A percentile compares a stretch with the other conserved stretches of the same genome.
These are phyloP conservation scores for Acrocyrtus sp. DNA, from an alignment of 2,888 invertebrate genomes.

Conservation along the genomic window DNA sequence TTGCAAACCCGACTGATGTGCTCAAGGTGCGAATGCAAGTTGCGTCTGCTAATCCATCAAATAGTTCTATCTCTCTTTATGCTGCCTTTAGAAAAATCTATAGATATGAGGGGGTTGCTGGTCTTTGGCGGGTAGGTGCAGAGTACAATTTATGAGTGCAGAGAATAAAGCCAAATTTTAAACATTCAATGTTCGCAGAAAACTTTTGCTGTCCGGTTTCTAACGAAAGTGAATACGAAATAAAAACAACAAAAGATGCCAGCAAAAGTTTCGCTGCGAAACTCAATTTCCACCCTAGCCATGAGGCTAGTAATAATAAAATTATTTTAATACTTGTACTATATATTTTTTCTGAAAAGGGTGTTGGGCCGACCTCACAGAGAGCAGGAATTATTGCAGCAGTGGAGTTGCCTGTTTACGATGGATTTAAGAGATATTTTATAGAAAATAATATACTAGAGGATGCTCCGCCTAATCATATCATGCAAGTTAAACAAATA, in stretches of 20 bases:
- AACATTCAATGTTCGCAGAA: neutral
- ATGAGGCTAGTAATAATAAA: too few relatives aligned
- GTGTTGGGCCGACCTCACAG: constrained; percentile 92
- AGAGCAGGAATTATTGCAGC: constrained; percentile 93
- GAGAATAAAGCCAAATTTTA: neutral
- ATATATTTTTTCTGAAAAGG: constrained; percentile 73
- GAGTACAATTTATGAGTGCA: neutral
- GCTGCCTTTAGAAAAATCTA: constrained; percentile 87
- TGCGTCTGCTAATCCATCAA: constrained; percentile 66
- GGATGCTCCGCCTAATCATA: constrained; percentile 86
- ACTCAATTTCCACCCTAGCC: constrained; percentile 8
- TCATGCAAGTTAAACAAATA: constrained; percentile 77
- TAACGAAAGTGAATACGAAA: too few relatives aligned
- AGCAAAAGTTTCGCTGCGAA: neutral
- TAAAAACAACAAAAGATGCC: too few relatives aligned
- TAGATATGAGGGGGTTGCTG: constrained; percentile 82
- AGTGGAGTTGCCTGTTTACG: constrained; percentile 93
- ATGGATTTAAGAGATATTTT: constrained; percentile 77
- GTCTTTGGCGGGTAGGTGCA: constrained; percentile 83
- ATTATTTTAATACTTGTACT: neutral
- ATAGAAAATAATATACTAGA: constrained; percentile 66
- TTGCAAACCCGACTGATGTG: constrained; percentile 96
- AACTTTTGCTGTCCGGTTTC: neutral
- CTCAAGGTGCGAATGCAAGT: constrained; percentile 96
- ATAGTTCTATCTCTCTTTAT: constrained; percentile 70